Percentiles rank a stretch among this genome's conserved stretches.
phyloP scores from a whole-genome alignment of 64 coral and sea anemone genomes.

The Montipora capricornis region DNA sequence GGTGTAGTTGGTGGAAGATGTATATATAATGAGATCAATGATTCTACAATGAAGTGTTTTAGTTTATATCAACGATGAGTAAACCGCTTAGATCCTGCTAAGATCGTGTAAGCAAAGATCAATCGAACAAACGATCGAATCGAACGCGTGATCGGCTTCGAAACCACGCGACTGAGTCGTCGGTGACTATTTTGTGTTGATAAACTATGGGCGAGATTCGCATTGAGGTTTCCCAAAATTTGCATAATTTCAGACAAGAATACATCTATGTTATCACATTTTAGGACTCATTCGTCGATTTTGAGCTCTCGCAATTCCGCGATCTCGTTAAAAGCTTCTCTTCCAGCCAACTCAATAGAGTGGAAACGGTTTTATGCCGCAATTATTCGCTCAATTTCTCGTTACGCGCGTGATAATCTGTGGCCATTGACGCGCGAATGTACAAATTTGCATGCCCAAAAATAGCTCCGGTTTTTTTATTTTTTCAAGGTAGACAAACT shows the following conservation, averaged over 20 bases:
- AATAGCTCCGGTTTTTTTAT: conserved; percentile 35
- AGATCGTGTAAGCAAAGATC: conserved; percentile 28
- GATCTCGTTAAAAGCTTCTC: neutral
- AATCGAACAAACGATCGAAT: conserved; percentile 41
- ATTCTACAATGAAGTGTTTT: conserved; percentile 15
- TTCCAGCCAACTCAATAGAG: neutral
- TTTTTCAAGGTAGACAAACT: conserved; percentile 8
- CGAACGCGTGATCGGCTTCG: conserved; percentile 45
- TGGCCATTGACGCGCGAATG: neutral
- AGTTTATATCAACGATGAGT: conserved; percentile 35
- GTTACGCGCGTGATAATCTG: conserved; percentile 30
- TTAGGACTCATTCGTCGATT: conserved; percentile 37
- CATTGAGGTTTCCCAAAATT: conserved; percentile 79
- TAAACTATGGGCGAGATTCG: conserved; percentile 76
- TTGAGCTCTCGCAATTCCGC: neutral
- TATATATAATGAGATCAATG: conserved; percentile 30
- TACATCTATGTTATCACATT: conserved; percentile 73
- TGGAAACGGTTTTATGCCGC: neutral
- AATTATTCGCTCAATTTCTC: conserved; percentile 13
- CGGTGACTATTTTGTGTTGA: conserved; percentile 66
- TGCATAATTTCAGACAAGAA: conserved; percentile 89
- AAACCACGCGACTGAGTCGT: conserved; percentile 66
- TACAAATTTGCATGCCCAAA: conserved; percentile 38
- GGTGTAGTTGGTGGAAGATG: conserved; percentile 23
- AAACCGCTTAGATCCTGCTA: conserved; percentile 22